phyloP scores from a whole-genome alignment of 2,888 invertebrate genomes.

The Noctua pronuba region DNA sequence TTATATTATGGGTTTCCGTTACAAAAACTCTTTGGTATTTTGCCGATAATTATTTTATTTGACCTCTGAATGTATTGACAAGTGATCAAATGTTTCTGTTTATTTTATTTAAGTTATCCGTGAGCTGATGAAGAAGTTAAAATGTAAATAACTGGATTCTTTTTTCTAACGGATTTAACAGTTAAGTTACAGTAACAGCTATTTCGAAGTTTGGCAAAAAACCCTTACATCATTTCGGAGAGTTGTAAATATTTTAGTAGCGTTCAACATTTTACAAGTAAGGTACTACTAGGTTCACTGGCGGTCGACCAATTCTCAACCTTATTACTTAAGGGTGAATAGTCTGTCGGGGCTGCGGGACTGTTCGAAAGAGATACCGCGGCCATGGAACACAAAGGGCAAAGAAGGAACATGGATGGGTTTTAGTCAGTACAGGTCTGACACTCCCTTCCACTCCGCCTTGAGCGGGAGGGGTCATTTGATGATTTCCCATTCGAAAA shows the following conservation, averaged over 20 bases:
- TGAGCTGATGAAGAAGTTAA: slow-evolving; percentile 52
- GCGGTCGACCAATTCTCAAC: too few species aligned
- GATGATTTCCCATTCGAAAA: too few species aligned
- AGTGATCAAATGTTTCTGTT: slow-evolving; percentile 56
- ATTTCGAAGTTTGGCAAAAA: slow-evolving; percentile 7
- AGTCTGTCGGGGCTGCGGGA: too few species aligned
- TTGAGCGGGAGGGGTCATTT: too few species aligned
- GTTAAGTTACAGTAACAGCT: slow-evolving; percentile 20
- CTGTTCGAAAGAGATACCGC: too few species aligned
- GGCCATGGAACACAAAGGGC: too few species aligned
- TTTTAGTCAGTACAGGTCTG: too few species aligned
- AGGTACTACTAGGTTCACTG: too few species aligned
- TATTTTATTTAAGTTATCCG: slow-evolving; percentile 43
- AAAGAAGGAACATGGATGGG: too few species aligned
- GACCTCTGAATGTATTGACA: slow-evolving; percentile 53
- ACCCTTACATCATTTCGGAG: not conserved
- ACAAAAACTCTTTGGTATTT: slow-evolving; percentile 39
- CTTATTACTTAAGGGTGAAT: too few species aligned
- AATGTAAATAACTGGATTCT: slow-evolving; percentile 12
- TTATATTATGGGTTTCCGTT: slow-evolving; percentile 42
- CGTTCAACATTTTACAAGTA: too few species aligned
- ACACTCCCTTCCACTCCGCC: too few species aligned
- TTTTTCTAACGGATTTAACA: slow-evolving; percentile 1
- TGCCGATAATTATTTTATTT: slow-evolving; percentile 58
- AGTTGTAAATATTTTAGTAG: not conserved